Evolutionary conservation across 2,888 invertebrate species (phyloP).

Genomic region (Unio delphinus): DNA sequence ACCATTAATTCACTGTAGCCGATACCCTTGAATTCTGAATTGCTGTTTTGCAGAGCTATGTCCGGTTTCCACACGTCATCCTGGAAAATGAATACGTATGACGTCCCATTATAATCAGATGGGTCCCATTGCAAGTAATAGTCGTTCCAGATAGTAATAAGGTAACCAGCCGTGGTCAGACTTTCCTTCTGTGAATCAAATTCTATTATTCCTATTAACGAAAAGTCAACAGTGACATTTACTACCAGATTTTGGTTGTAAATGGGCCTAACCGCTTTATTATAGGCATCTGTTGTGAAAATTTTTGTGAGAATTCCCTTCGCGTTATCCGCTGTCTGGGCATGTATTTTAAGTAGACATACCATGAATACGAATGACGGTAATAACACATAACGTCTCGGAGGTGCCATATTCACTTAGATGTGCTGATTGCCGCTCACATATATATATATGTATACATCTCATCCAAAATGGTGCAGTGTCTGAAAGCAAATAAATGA

Average conservation of each 20-base stretch:
- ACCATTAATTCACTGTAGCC: constrained; percentile 1
- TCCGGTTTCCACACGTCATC: constrained; percentile 8
- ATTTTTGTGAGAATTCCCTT: constrained; percentile 7
- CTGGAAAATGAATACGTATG: neutral
- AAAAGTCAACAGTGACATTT: constrained; percentile 22
- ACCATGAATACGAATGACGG: neutral
- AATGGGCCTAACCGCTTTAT: constrained; percentile 12
- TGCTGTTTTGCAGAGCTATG: constrained; percentile 2
- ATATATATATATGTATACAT: too few relatives aligned
- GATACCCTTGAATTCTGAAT: constrained; percentile 3
- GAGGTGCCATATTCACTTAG: too few relatives aligned
- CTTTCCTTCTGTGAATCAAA: constrained; percentile 20
- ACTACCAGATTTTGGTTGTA: constrained; percentile 9
- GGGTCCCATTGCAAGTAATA: constrained; percentile 18
- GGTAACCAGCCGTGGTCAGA: constrained; percentile 21
- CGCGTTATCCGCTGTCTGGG: constrained; percentile 4
- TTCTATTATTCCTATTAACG: constrained; percentile 15
- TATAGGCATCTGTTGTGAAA: constrained; percentile 16
- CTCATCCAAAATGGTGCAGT: too few relatives aligned
- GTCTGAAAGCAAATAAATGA: too few relatives aligned
- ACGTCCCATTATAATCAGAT: constrained; percentile 6
- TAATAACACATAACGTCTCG: neutral
- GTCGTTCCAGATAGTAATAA: constrained; percentile 22
- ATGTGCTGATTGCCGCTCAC: too few relatives aligned
- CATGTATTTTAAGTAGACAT: neutral